Evolutionary conservation across 2,888 invertebrate genomes (phyloP), one percentile per base, ranked within the genome.

Genomic region (Pseudanteris insignis): DNA sequence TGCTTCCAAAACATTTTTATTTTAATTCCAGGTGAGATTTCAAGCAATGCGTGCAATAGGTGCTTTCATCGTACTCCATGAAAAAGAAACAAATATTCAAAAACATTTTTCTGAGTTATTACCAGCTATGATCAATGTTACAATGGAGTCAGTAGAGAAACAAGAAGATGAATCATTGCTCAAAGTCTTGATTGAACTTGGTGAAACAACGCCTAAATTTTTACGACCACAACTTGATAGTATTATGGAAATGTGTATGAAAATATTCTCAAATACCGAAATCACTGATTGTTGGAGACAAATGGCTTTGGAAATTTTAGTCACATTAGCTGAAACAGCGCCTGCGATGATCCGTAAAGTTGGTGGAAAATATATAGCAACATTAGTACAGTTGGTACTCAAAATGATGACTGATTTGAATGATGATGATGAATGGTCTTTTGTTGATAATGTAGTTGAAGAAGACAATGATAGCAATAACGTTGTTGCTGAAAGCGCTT

Each of bases 271-370:
- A 1, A 77, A 79, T 24, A 76, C 78, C 44, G 74, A 89, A 21
- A 85, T 88, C 24, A 86, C 88, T 61, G 91, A 92, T 75, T 88
- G 89, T 54, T 94, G 92, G 90, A 86, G 95, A 13, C 96, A 97
- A 77, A 83, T 97, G 54, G 89, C 92, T 0, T 83, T 99, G 25
- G 98, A 98, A 81, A 90, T 94, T 7, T 83, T 90, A 82, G 89
- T 95, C 61, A 88, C 90, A 0, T 82, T 96, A 64, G 88, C 96
- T 32, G 99, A 99, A 84, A 93, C 93, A 18, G 95, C 96, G 3
- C 92, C 98, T 0, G 94, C 96, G 2, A 96, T 96, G 92, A 91
- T 99, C 28, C 88, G 98, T 53, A 98, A 97, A 81, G 89, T 90
- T 65, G 93, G 92, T 8, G 87, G 87, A 18, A 91, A 90, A 75